Conservation (phyloP, 2,888 invertebrate genomes). For the Drosophila robusta region DNA sequence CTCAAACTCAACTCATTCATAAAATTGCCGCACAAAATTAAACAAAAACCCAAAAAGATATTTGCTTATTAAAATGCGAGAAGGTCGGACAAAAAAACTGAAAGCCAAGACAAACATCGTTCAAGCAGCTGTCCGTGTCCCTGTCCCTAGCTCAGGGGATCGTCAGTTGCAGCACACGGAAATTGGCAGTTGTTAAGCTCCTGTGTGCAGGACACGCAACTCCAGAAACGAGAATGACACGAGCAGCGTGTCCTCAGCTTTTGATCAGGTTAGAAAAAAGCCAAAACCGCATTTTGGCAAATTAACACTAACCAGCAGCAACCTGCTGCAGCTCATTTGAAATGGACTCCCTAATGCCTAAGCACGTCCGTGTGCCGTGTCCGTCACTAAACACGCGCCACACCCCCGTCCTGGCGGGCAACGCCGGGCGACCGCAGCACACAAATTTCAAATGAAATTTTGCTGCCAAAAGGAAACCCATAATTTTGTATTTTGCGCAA, state of each 20-base stretch:
- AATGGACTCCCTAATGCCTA: slow-evolving; percentile 76
- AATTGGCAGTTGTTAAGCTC: slow-evolving; percentile 59
- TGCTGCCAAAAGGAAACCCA: slow-evolving; percentile 64
- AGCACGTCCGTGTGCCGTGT: slow-evolving; percentile 70
- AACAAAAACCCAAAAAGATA: slow-evolving; percentile 58
- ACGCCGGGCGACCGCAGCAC: slow-evolving; percentile 1
- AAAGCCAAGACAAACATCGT: slow-evolving; percentile 51
- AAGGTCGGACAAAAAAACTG: slow-evolving; percentile 28
- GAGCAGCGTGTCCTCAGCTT: slow-evolving; percentile 31
- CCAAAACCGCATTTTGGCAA: slow-evolving; percentile 75
- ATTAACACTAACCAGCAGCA: slow-evolving; percentile 60
- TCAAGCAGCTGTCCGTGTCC: slow-evolving; percentile 67
- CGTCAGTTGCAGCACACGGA: slow-evolving; percentile 74
- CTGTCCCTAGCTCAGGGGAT: not conserved
- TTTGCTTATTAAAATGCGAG: slow-evolving; percentile 73
- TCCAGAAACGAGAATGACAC: slow-evolving; percentile 54
- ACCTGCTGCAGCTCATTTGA: slow-evolving; percentile 33
- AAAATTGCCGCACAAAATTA: slow-evolving; percentile 42
- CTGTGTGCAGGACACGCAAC: slow-evolving; percentile 67
- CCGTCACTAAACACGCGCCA: slow-evolving; percentile 75
- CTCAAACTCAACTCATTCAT: slow-evolving; percentile 60
- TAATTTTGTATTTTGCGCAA: slow-evolving; percentile 77
- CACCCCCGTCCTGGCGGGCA: slow-evolving; percentile 49
- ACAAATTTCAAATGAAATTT: slow-evolving; percentile 57
- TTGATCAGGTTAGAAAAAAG: slow-evolving; percentile 51